phyloP scores from a whole-genome alignment of 2,113 vertebrate genomes.

The Percina caprodes region DNA sequence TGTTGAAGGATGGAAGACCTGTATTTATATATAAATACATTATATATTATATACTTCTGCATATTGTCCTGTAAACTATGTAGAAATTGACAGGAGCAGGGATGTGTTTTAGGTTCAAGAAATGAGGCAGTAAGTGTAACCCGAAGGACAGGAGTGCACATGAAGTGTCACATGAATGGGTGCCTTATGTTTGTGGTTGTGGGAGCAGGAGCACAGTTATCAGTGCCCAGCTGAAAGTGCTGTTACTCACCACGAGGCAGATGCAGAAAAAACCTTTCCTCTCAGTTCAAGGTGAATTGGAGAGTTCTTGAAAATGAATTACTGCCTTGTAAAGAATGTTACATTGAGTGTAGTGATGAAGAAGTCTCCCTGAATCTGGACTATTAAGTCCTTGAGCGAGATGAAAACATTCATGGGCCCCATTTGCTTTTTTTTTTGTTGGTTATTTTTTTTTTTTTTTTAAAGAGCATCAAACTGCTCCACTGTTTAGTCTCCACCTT shows the following conservation, averaged over 20 bases:
- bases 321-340: conserved; percentile 43
- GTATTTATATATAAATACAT: conserved; percentile 53
- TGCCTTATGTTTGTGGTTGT: conserved; percentile 72
- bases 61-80: conserved; percentile 52
- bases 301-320: conserved; percentile 37
- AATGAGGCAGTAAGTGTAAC: conserved; percentile 18
- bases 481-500: conserved; percentile 81
- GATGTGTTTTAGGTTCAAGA: conserved; percentile 23
- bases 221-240: conserved; percentile 43
- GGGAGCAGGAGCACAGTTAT: conserved; percentile 41
- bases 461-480: conserved; percentile 79
- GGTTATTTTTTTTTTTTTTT: not conserved
- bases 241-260: conserved; percentile 46
- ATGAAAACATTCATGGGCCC: conserved; percentile 32
- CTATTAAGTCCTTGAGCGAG: not conserved
- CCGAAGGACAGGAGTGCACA: conserved; percentile 49
- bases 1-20: conserved; percentile 57
- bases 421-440: conserved; percentile 2
- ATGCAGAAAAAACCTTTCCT: conserved; percentile 40
- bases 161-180: conserved; percentile 63
- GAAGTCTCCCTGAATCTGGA: conserved; percentile 1
- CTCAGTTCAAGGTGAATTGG: conserved; percentile 39
- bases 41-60: conserved; percentile 33
- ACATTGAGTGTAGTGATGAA: conserved; percentile 3
- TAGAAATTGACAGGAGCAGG: conserved; percentile 42